These are phyloP conservation scores for Lepetodrilus schrolli DNA, from an alignment of 2,888 invertebrate genomes.

Conservation along the genomic window DNA sequence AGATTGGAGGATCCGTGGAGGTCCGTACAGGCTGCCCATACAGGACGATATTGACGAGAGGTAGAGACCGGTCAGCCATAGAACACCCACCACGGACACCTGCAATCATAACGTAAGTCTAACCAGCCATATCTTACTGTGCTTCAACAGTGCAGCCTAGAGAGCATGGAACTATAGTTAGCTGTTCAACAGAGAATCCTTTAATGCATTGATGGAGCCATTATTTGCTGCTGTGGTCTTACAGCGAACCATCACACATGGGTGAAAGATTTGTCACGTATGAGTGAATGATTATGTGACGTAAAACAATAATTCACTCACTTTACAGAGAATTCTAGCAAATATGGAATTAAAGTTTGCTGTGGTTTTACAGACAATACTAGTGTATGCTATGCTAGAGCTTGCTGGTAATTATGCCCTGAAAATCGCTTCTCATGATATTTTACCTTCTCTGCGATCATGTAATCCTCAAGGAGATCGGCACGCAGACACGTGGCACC, in stretches of 20 bases:
- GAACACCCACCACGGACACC: constrained; percentile 78
- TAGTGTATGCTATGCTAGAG: too few relatives aligned
- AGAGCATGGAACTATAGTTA: not conserved
- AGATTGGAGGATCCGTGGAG: constrained; percentile 93
- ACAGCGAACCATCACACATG: too few relatives aligned
- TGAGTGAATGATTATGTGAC: too few relatives aligned
- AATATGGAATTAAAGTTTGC: too few relatives aligned
- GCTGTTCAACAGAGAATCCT: not conserved
- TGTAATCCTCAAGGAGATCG: constrained; percentile 85
- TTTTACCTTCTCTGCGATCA: constrained; percentile 91
- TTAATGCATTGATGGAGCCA: too few relatives aligned
- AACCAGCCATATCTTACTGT: not conserved
- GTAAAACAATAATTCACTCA: too few relatives aligned
- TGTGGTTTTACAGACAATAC: too few relatives aligned
- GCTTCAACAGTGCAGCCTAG: not conserved
- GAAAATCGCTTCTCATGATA: too few relatives aligned
- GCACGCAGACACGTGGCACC: constrained; percentile 89
- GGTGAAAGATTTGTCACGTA: too few relatives aligned
- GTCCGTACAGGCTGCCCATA: constrained; percentile 96
- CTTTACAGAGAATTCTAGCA: too few relatives aligned
- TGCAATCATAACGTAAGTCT: constrained; percentile 43
- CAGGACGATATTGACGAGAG: constrained; percentile 97
- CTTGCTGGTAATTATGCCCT: too few relatives aligned
- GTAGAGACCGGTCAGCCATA: constrained; percentile 92
- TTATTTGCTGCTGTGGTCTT: too few relatives aligned